A percentile compares a stretch with the other conserved stretches of the same genome.
These are phyloP conservation scores for Andrena flavipes DNA, from an alignment of 2,888 invertebrate genomes.

Conservation along the genomic window DNA sequence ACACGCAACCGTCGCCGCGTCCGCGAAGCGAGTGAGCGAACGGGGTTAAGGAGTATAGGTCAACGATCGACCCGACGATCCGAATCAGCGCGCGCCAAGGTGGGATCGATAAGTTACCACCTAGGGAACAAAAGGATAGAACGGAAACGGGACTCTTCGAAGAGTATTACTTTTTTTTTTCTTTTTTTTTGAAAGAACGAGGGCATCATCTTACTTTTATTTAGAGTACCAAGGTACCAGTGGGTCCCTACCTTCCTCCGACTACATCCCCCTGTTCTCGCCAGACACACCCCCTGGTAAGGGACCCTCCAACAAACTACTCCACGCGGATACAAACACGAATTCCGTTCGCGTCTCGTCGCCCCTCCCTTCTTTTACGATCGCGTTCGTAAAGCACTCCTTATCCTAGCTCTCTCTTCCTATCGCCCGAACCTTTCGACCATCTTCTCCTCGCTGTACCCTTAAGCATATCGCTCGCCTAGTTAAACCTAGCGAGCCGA, in stretches of 20 bases:
- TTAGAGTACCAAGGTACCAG: constrained; percentile 78
- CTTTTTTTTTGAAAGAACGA: constrained; percentile 84
- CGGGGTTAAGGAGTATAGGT: background rate
- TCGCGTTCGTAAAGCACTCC: constrained; percentile 8
- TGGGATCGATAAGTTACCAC: constrained; percentile 50
- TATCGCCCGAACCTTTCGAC: constrained; percentile 3
- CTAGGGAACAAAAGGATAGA: constrained; percentile 44
- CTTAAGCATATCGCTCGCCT: constrained; percentile 28
- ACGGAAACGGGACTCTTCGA: constrained; percentile 49
- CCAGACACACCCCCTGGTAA: background rate
- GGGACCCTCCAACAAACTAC: constrained; percentile 6
- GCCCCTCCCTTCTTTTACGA: background rate
- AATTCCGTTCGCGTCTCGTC: background rate
- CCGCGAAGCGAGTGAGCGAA: background rate
- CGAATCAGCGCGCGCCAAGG: constrained; percentile 37
- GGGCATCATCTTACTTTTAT: constrained; percentile 82
- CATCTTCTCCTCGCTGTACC: background rate
- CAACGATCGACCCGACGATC: constrained; percentile 45
- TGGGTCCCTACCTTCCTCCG: constrained; percentile 63
- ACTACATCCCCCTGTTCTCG: background rate
- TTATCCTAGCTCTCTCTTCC: too few relatives aligned
- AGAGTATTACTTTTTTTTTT: too few relatives aligned
- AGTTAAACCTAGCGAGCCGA: constrained; percentile 33
- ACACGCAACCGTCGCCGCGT: too few relatives aligned
- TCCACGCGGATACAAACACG: background rate